Conservation (phyloP, 1,140 invertebrate genomes). For the Stenopsyche tienmushanensis region DNA sequence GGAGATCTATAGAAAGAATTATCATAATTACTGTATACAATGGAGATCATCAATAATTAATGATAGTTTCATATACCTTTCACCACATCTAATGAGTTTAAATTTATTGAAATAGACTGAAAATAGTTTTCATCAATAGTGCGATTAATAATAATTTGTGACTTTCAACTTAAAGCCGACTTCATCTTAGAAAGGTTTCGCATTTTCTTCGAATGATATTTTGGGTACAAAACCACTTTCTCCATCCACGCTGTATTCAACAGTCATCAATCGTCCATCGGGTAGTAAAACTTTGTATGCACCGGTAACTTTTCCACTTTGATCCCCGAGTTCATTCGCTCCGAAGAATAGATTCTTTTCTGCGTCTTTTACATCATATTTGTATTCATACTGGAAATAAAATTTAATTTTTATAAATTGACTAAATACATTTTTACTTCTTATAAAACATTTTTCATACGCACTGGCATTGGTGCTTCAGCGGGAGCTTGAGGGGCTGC, state of each 20-base stretch:
- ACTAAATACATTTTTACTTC: not conserved
- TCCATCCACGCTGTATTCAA: conserved; percentile 66
- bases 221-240: conserved; percentile 69
- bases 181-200: conserved; percentile 50
- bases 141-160: too few relatives aligned
- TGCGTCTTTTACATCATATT: conserved; percentile 71
- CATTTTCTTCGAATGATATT: conserved; percentile 61
- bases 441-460: conserved; percentile 36
- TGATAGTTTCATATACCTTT: too few relatives aligned
- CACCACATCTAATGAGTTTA: too few relatives aligned
- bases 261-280: conserved; percentile 68
- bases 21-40: too few relatives aligned
- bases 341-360: conserved; percentile 65
- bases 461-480: conserved; percentile 53
- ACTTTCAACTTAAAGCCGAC: not conserved
- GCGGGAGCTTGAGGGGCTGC: conserved; percentile 50
- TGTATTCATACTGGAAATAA: conserved; percentile 65
- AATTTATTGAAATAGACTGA: too few relatives aligned
- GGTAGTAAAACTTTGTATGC: conserved; percentile 65
- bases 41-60: too few relatives aligned
- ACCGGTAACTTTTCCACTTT: conserved; percentile 60
- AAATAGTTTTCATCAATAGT: too few relatives aligned
- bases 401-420: conserved; percentile 6
- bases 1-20: too few relatives aligned
- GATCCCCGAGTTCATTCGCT: conserved; percentile 63